Evolutionary conservation across 1,140 invertebrate species (phyloP), one percentile per base, ranked within the genome.

Genomic region (Mylabris phalerata): DNA sequence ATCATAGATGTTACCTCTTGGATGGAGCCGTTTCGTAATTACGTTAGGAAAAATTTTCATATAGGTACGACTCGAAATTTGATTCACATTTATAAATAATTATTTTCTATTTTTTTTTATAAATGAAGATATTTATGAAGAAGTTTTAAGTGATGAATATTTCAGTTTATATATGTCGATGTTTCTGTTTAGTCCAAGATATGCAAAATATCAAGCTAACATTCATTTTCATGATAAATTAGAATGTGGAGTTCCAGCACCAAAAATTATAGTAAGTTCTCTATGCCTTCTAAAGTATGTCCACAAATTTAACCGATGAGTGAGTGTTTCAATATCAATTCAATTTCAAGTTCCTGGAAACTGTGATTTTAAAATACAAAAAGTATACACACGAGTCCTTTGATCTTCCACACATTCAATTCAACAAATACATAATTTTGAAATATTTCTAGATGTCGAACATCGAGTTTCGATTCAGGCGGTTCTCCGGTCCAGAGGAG

Each of bases 121-220:
- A 19, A 19, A 19, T 19, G 19, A 19, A 55, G 52, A 55, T 40
- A 67, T 84, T n/a, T 73, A 71, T 58, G 76, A 77, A 54, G 65
- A 69, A 24, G 66, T 67, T 10, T 48, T 86, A 2, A 67, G 76
- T 10, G 75, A 83, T 4, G 57, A 68, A 1, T 73, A 83, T 32
- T 88, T 87, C 66, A 71, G 77, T 38, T 59, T 70, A 39, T 85
- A 84, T 65, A 69, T 89, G 10, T 84, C 85, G 1, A 85, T 84
- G 71, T 91, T 88, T 73, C 69, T 90, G 13, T 84, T 80, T 62
- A 89, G 86, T 69, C 79, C 79, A 3, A 67, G 71, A 13, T 86
- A 88, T 7, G 84, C 85, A 26, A 83, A 80, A 59, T 89, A 81
- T 73, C 83, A 84, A 70, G 72, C 77, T 27, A 86, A 84, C 68